These are phyloP conservation scores for Rhabdomys pumilio DNA, from an alignment of 2,797 vertebrate species.

Conservation along the genomic window DNA sequence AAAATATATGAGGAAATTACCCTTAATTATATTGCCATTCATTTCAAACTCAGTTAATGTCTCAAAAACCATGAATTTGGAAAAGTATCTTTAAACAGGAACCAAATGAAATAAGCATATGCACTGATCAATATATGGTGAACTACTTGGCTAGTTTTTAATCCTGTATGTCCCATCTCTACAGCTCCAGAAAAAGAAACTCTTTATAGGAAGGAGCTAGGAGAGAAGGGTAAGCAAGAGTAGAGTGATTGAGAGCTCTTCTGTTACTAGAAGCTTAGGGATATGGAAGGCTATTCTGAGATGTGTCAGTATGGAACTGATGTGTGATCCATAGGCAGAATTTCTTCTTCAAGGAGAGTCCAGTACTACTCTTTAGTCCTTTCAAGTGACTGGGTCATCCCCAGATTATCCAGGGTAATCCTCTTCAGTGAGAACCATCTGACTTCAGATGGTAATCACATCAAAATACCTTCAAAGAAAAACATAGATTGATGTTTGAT, in stretches of 20 bases:
- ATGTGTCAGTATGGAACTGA: not conserved
- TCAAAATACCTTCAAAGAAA: slow-evolving; percentile 50
- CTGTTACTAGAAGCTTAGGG: not conserved
- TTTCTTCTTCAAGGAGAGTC: not conserved
- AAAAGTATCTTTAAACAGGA: not conserved
- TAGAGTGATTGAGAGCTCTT: not conserved
- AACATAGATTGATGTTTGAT: slow-evolving; percentile 52
- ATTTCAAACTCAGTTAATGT: not conserved
- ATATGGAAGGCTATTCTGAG: not conserved
- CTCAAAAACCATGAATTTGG: not conserved
- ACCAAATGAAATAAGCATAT: not conserved
- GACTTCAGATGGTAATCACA: slow-evolving; percentile 21
- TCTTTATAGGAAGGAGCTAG: not conserved
- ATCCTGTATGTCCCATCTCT: not conserved
- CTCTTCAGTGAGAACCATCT: slow-evolving; percentile 29
- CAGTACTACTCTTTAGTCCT: not conserved
- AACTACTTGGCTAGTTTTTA: not conserved
- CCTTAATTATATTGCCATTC: not conserved
- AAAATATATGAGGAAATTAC: not conserved
- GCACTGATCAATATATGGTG: not conserved
- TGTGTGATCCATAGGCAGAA: not conserved
- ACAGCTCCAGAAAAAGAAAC: not conserved
- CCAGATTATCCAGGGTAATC: slow-evolving; percentile 64
- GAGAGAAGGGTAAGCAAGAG: not conserved
- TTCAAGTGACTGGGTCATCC: slow-evolving; percentile 24